phyloP scores from a whole-genome alignment of 2,888 invertebrate species.

The Notodonta dromedarius region DNA sequence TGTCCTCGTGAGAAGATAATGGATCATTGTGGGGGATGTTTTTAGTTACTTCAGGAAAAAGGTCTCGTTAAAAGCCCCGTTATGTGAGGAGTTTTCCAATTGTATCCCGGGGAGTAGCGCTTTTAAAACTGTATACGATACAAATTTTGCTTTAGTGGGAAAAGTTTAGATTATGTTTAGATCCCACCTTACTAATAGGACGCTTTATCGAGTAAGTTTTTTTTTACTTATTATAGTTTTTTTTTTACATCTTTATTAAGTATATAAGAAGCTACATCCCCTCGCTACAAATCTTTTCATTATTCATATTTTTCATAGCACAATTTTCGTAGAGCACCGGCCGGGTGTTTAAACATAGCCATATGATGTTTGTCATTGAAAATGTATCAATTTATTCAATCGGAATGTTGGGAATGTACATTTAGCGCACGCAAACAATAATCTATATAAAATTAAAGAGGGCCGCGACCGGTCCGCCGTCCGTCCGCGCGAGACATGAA shows the following conservation, averaged over 20 bases:
- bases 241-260: neutral
- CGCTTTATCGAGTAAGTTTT: conserved; percentile 29
- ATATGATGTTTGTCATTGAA: conserved; percentile 51
- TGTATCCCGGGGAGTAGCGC: conserved; percentile 63
- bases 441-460: conserved; percentile 69
- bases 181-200: conserved; percentile 34
- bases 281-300: too few relatives aligned
- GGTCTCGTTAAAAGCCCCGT: conserved; percentile 78
- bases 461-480: conserved; percentile 50
- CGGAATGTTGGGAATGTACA: conserved; percentile 49
- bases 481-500: conserved; percentile 51
- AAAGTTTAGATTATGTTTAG: conserved; percentile 62
- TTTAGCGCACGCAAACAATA: conserved; percentile 54
- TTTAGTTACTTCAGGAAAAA: conserved; percentile 78
- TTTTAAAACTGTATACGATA: conserved; percentile 65
- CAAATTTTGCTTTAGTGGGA: conserved; percentile 55
- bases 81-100: conserved; percentile 79
- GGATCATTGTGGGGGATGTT: conserved; percentile 80
- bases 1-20: conserved; percentile 82
- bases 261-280: too few relatives aligned
- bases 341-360: conserved; percentile 28
- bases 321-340: neutral
- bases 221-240: conserved; percentile 6
- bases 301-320: too few relatives aligned
- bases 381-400: conserved; percentile 48